Base-by-base conservation (phyloP, 2,113 vertebrate genomes). In the pig (Sus scrofa) region DNA sequence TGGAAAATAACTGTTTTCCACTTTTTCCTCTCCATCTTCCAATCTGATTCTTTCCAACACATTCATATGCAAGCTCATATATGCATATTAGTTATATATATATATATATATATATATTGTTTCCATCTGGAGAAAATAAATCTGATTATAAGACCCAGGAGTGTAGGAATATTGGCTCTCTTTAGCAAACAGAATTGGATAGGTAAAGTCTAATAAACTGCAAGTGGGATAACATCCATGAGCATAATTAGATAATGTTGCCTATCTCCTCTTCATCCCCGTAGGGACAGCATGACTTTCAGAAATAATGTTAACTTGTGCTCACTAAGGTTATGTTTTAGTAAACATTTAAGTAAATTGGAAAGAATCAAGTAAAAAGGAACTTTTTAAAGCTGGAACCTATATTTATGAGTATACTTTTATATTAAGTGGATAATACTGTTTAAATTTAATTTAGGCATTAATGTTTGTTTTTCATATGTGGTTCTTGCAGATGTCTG, bases 361-460 rank as follows among this genome's bases (percentile, higher is more conserved):
- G 24, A 96, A 92, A 52, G 50, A 88, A 92, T 37, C 7, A 85
- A 75, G 30, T 87, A 26, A 84, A 94, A 44, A 83, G 13, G 65
- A 83, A n/a, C 85, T 14, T 56, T 79, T 70, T 79, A 54, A 93
- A 65, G 11, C 79, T 94, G 60, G 39, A 92, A 96, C 63, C 74
- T 63, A 67, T 65, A 63, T 39, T 65, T 84, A 71, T 86, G 26
- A 73, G 22, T 92, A 71, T 94, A 92, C 18, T 83, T 87, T 91
- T 62, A 90, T 44, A 86, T 84, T 26, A 94, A 86, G 18, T 75
- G 34, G 14, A 52, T 4, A 95, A 95, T 83, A 65, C 74, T 54
- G 19, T 77, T 96, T 95, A 86, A 74, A 82, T 96, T 93, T 85
- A 79, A 75, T 68, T 82, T 91, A 93, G 26, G 19, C 74, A 92